Evolutionary conservation across 2,797 vertebrate species (phyloP).

Genomic region (Orestias chungarensis): DNA sequence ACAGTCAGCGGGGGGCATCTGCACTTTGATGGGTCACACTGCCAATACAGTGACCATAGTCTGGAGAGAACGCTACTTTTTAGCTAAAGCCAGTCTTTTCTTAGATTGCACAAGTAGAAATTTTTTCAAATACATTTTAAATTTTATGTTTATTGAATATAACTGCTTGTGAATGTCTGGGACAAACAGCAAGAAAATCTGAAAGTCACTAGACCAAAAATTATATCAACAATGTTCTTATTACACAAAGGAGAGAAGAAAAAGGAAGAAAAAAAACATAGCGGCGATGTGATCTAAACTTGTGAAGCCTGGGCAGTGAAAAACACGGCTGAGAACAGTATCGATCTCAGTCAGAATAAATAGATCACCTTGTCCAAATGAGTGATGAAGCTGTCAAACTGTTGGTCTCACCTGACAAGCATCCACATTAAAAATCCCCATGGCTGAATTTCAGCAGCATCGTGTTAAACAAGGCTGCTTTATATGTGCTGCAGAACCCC

Average conservation of each 20-base stretch:
- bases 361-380: slow-evolving; percentile 74
- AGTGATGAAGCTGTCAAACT: slow-evolving; percentile 72
- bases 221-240: slow-evolving; percentile 22
- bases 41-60: slow-evolving; percentile 44
- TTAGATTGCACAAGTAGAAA: background rate
- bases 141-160: slow-evolving; percentile 2
- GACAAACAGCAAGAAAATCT: slow-evolving; percentile 11
- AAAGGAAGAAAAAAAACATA: slow-evolving; percentile 9
- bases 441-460: slow-evolving; percentile 29
- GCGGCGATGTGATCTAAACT: slow-evolving; percentile 36
- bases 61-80: slow-evolving; percentile 16
- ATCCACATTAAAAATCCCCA: slow-evolving; percentile 46
- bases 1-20: slow-evolving; percentile 34
- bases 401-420: slow-evolving; percentile 65
- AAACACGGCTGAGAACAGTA: slow-evolving; percentile 61
- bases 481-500: slow-evolving; percentile 19
- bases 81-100: background rate
- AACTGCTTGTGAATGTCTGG: background rate
- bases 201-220: slow-evolving; percentile 27
- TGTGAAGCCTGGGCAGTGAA: slow-evolving; percentile 36
- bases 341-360: slow-evolving; percentile 73
- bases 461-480: slow-evolving; percentile 10
- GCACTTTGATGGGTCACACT: slow-evolving; percentile 39
- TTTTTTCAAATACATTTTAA: background rate
- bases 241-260: slow-evolving; percentile 31